Base-by-base conservation (phyloP, 2,797 vertebrate genomes). In the Rhyacichthys aspro region DNA sequence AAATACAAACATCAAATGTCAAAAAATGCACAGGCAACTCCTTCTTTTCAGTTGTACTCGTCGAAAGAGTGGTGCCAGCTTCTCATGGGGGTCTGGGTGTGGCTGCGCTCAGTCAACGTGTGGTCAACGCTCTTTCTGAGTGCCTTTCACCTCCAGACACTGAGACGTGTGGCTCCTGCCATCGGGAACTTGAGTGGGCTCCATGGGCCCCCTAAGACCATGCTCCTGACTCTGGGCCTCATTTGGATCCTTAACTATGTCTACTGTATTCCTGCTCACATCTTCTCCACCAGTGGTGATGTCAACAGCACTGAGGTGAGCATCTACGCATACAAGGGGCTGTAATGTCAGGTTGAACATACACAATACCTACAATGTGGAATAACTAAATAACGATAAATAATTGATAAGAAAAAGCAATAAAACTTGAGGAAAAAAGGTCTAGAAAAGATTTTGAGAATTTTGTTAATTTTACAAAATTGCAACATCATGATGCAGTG, bases 61-160 rank as follows among this genome's bases (percentile, higher is more conserved):
- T 88, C 85, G 47, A 88, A 63, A 53, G 60, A 63, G 15, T 91
- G 85, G 85, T 94, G 94, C 64, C 90, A 82, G 50, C 16, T 93
- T 11, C 85, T 94, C 66, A 94, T 94, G 93, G 92, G 89, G 2
- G 10, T 92, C 32, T 94, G 93, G 92, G 91, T 94, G 72, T 92
- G 93, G 90, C 63, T 94, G 44, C 91, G 93, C 23, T 89, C 92
- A 0, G 92, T 90, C 36, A 94, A 91, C 1, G 91, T 92, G 36
- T 95, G 93, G 94, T 93, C 92, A 0, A 94, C 92, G 0, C 85
- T 94, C 38, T 92, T 88, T 60, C 91, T 94, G 64, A 94, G 93
- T 1, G 88, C 80, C 0, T 94, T 94, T 56, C 93, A 95, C 72
- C 85, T 92, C 34, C 88, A 91, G 59, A 94, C 91, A 2, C 62